Evolutionary conservation across 2,113 vertebrate species (phyloP).

Genomic region (Hydropotes inermis): DNA sequence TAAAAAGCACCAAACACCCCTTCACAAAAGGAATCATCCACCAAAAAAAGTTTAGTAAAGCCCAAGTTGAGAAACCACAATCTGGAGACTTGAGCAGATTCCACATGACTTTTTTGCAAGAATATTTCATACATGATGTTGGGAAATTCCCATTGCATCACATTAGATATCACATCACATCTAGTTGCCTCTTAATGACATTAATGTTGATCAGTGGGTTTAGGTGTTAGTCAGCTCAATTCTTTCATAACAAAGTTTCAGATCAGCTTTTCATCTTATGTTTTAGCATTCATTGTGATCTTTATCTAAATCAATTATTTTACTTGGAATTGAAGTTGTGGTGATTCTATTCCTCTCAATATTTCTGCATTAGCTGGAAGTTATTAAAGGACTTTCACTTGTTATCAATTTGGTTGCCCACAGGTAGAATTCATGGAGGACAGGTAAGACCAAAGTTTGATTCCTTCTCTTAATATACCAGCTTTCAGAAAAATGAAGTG

Average conservation of each 20-base stretch:
- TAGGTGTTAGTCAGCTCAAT: background rate
- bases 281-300: background rate
- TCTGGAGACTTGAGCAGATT: background rate
- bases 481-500: background rate
- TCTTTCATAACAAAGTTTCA: background rate
- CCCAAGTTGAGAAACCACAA: background rate
- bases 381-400: background rate
- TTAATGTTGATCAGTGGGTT: background rate
- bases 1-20: background rate
- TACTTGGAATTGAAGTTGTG: background rate
- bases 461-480: background rate
- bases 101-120: background rate
- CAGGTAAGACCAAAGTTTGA: background rate
- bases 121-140: background rate
- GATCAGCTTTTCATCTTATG: background rate
- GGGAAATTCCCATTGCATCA: background rate
- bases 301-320: background rate
- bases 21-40: background rate
- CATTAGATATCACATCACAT: background rate
- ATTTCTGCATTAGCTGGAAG: background rate
- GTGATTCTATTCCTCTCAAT: background rate
- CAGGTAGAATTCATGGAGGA: background rate
- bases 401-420: background rate
- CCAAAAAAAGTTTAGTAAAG: background rate
- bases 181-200: background rate